phyloP scores from a whole-genome alignment of 2,888 invertebrate genomes.

The Tachina fera region DNA sequence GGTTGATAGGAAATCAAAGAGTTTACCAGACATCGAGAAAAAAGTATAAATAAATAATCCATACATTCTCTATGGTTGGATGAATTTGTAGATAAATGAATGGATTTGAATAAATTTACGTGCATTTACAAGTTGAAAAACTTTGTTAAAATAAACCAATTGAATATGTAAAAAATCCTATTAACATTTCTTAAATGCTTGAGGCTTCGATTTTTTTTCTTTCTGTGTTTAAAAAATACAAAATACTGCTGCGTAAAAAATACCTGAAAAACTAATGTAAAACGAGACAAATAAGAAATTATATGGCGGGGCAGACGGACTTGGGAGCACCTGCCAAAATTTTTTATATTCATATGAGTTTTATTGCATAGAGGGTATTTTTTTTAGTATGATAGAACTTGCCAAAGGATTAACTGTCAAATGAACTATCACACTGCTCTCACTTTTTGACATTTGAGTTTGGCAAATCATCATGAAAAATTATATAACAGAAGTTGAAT shows the following conservation, averaged over 20 bases:
- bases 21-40: slow-evolving; percentile 66
- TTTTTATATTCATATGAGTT: slow-evolving; percentile 45
- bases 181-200: slow-evolving; percentile 65
- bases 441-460: too few species aligned
- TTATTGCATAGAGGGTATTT: slow-evolving; percentile 21
- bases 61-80: slow-evolving; percentile 58
- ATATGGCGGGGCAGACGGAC: slow-evolving; percentile 1
- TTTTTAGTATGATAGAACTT: too few species aligned
- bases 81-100: slow-evolving; percentile 24
- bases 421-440: too few species aligned
- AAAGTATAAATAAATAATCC: slow-evolving; percentile 53
- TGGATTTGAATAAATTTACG: slow-evolving; percentile 63
- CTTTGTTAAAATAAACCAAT: slow-evolving; percentile 39
- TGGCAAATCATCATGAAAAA: too few species aligned
- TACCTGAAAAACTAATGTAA: too few species aligned
- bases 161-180: slow-evolving; percentile 43
- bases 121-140: slow-evolving; percentile 25
- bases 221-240: background rate
- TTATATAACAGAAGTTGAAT: too few species aligned
- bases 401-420: too few species aligned
- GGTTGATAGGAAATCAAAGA: slow-evolving; percentile 70
- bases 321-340: slow-evolving; percentile 70
- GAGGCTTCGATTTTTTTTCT: slow-evolving; percentile 1
- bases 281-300: slow-evolving; percentile 23
- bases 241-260: slow-evolving; percentile 56